Percentiles rank a stretch among this genome's conserved stretches.
phyloP scores from a whole-genome alignment of 2,888 invertebrate genomes.

The Brenthis hecate region DNA sequence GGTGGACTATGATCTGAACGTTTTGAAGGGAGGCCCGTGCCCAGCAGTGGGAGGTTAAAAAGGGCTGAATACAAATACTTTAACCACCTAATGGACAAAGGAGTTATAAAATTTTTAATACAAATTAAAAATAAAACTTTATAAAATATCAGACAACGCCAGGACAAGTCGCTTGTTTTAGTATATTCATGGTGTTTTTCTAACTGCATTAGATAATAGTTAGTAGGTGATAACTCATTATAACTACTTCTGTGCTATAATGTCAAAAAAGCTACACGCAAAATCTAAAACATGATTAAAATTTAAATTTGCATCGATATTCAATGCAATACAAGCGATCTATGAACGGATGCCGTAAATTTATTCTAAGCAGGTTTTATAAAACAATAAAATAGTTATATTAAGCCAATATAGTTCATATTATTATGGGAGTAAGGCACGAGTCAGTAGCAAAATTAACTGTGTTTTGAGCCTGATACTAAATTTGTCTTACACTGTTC shows the following conservation, averaged over 20 bases:
- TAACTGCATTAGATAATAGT: too few species aligned
- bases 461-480: constrained; percentile 17
- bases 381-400: not conserved
- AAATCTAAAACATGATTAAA: constrained; percentile 15
- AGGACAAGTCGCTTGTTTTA: too few species aligned
- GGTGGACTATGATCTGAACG: too few species aligned
- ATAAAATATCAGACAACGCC: too few species aligned
- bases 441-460: not conserved
- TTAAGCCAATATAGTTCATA: constrained; percentile 5
- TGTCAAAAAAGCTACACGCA: not conserved
- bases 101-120: too few species aligned
- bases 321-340: constrained; percentile 20
- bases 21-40: too few species aligned
- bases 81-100: too few species aligned
- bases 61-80: too few species aligned
- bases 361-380: constrained; percentile 34
- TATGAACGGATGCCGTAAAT: constrained; percentile 32
- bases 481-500: constrained; percentile 22
- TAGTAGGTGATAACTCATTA: not conserved
- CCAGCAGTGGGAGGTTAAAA: too few species aligned
- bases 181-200: too few species aligned
- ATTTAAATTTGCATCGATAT: constrained; percentile 24
- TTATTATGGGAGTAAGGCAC: not conserved
- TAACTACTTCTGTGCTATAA: not conserved
- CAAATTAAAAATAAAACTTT: too few species aligned